Evolutionary conservation across 2,113 vertebrate genomes (phyloP).

Genomic region (Asarcornis scutulata): DNA sequence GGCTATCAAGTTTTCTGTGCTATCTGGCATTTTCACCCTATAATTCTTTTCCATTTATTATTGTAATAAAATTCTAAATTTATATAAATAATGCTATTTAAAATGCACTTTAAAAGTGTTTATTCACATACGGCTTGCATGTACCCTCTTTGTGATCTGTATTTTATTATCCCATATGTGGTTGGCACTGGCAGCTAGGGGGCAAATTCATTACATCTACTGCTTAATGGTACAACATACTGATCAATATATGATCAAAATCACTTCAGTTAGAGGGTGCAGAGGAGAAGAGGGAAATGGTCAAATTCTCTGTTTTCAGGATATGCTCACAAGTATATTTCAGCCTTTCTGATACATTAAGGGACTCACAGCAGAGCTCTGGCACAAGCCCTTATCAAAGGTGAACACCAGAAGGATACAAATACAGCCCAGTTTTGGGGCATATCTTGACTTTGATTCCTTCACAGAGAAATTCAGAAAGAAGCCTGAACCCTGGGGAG

Average conservation of each 20-base stretch:
- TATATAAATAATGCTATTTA: not conserved
- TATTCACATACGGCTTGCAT: not conserved
- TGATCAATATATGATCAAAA: not conserved
- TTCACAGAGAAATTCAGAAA: not conserved
- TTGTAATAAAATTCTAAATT: not conserved
- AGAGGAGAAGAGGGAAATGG: not conserved
- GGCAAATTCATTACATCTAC: not conserved
- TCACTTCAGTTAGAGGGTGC: not conserved
- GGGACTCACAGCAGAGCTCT: not conserved
- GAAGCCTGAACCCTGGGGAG: accelerated
- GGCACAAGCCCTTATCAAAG: accelerated
- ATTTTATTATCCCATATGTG: not conserved
- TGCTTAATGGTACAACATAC: not conserved
- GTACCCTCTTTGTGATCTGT: accelerated
- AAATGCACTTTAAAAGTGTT: not conserved
- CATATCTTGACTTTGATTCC: not conserved
- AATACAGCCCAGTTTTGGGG: accelerated
- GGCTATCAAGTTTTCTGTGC: not conserved
- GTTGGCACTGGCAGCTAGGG: not conserved
- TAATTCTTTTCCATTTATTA: not conserved
- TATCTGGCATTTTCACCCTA: not conserved
- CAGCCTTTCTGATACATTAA: accelerated
- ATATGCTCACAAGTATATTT: not conserved
- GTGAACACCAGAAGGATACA: accelerated
- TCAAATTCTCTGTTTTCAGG: not conserved